Percentiles rank a stretch among this genome's conserved stretches.
These are phyloP conservation scores for Odocoileus virginianus DNA, from an alignment of 2,113 vertebrate species.

Conservation along the genomic window DNA sequence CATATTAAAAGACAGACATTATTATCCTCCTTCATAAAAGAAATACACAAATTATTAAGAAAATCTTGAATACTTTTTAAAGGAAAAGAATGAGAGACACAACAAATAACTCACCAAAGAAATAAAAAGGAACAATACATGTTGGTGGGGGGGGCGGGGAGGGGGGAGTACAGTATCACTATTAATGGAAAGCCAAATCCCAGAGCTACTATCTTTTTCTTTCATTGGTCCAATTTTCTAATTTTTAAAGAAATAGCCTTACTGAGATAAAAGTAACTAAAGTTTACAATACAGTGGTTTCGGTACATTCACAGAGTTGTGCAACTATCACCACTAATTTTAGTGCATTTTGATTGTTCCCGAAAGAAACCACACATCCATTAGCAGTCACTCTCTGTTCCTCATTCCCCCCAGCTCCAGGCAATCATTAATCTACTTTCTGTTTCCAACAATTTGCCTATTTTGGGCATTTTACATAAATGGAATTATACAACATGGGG, in stretches of 20 bases:
- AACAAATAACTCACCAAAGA: background rate
- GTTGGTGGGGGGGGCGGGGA: accelerated
- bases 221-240: background rate
- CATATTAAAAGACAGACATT: background rate
- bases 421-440: background rate
- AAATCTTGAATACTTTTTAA: background rate
- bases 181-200: background rate
- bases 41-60: background rate
- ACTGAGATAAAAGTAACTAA: background rate
- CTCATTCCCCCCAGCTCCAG: background rate
- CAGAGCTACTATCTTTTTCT: background rate
- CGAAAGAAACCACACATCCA: background rate
- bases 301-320: background rate
- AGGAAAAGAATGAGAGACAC: background rate
- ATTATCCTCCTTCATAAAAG: background rate
- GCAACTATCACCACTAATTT: background rate
- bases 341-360: background rate
- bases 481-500: background rate
- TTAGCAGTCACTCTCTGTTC: background rate
- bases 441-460: background rate
- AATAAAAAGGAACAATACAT: background rate
- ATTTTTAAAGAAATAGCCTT: background rate
- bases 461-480: background rate
- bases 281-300: background rate
- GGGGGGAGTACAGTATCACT: background rate